Evolutionary conservation across 2,113 vertebrate genomes (phyloP).

Genomic region (Sander vitreus): DNA sequence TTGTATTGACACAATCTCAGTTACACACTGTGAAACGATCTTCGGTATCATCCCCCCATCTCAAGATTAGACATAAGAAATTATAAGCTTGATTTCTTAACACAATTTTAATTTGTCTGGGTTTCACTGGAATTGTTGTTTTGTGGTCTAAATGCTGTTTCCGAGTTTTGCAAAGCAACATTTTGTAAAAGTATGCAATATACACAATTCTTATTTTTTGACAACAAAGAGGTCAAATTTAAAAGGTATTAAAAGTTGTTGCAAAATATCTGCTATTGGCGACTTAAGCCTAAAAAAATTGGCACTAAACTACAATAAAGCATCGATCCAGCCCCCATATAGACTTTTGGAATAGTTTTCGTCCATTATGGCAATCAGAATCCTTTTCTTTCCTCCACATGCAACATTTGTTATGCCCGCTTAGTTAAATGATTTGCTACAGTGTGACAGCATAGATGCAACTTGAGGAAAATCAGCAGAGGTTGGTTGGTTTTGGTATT

Average conservation of each 20-base stretch:
- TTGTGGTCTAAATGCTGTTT: constrained; percentile 9
- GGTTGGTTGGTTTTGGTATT: constrained; percentile 51
- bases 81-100: neutral
- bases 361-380: constrained; percentile 12
- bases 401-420: constrained; percentile 24
- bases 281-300: neutral
- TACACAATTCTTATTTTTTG: neutral
- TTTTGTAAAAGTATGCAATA: neutral
- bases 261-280: neutral
- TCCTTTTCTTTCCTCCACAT: constrained; percentile 12
- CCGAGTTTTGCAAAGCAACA: neutral
- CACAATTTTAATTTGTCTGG: neutral
- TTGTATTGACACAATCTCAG: too few relatives aligned
- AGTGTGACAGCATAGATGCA: constrained; percentile 22
- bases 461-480: constrained; percentile 18
- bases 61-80: neutral
- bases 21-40: too few relatives aligned
- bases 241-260: neutral
- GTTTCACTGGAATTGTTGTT: neutral
- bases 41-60: too few relatives aligned
- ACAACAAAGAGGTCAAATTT: constrained; percentile 4
- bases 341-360: constrained; percentile 15
- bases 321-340: constrained; percentile 27
- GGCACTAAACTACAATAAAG: constrained; percentile 42
- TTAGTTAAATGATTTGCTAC: constrained; percentile 26